Percentiles rank a stretch among this genome's conserved stretches.
phyloP scores from a whole-genome alignment of 2,888 invertebrate genomes.

The Melanotus villosus region DNA sequence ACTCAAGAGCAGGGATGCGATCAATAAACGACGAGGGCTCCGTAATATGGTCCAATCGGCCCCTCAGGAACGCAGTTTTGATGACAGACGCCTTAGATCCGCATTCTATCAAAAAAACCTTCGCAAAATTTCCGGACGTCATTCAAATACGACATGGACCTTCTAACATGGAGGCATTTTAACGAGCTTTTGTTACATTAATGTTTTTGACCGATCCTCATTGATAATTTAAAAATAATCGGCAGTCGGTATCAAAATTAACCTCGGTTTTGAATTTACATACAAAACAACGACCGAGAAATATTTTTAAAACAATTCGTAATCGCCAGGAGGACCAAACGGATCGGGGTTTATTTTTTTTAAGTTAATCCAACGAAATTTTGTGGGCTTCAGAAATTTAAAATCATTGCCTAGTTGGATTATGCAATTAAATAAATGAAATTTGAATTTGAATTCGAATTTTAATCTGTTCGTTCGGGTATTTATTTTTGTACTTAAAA shows the following conservation, averaged over 20 bases:
- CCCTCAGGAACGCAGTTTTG: constrained; percentile 42
- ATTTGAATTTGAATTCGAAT: no score
- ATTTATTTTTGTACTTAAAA: no score
- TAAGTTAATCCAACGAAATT: constrained; percentile 7
- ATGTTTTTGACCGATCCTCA: no score
- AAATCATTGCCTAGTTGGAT: constrained; percentile 4
- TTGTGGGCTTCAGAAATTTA: neutral
- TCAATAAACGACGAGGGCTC: constrained; percentile 40
- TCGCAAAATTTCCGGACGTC: constrained; percentile 22
- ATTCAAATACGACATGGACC: neutral
- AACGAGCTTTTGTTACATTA: no score
- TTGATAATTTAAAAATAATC: no score
- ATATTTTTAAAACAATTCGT: constrained; percentile 8
- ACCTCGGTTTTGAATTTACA: constrained; percentile 7
- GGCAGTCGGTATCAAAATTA: constrained; percentile 3
- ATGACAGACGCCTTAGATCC: constrained; percentile 37
- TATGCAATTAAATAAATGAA: no score
- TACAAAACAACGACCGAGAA: constrained; percentile 8
- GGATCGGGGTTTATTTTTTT: constrained; percentile 6
- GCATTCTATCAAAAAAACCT: constrained; percentile 35
- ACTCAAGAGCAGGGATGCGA: constrained; percentile 35
- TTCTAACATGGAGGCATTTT: neutral
- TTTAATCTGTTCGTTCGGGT: no score
- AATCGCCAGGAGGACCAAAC: neutral
- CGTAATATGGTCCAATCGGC: constrained; percentile 40